These are phyloP conservation scores for Pseudeuparius sepicola DNA, from an alignment of 2,888 invertebrate genomes.

Conservation along the genomic window DNA sequence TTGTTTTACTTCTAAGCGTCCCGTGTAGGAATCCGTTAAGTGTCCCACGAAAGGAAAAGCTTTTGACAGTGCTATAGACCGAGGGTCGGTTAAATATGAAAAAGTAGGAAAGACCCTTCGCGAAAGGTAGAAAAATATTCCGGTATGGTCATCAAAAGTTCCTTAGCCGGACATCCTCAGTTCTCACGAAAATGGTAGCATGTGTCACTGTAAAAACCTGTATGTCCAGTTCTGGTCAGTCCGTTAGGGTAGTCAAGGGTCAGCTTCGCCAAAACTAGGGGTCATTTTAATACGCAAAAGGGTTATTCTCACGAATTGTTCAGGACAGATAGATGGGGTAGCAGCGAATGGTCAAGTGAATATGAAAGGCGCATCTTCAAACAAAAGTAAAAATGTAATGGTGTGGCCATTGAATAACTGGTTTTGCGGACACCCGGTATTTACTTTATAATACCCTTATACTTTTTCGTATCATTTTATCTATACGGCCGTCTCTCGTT, in stretches of 20 bases:
- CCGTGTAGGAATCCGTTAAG: slow-evolving; percentile 1
- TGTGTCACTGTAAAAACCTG: slow-evolving; percentile 34
- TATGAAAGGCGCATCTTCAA: slow-evolving; percentile 25
- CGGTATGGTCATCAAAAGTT: slow-evolving; percentile 17
- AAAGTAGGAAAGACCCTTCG: slow-evolving; percentile 6
- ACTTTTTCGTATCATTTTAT: slow-evolving; percentile 19
- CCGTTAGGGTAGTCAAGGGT: slow-evolving; percentile 34
- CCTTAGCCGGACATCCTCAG: slow-evolving; percentile 27
- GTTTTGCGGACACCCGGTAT: slow-evolving; percentile 29
- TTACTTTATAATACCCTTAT: slow-evolving; percentile 19
- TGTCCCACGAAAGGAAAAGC: slow-evolving; percentile 1
- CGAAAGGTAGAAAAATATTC: neutral
- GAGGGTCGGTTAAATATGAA: slow-evolving; percentile 3
- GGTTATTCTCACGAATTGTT: slow-evolving; percentile 34
- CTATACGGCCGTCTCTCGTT: slow-evolving; percentile 13
- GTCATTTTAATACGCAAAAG: slow-evolving; percentile 30
- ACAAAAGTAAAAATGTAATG: slow-evolving; percentile 12
- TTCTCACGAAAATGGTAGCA: slow-evolving; percentile 29
- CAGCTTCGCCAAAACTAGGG: slow-evolving; percentile 29
- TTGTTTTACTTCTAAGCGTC: neutral
- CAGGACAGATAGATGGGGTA: slow-evolving; percentile 31
- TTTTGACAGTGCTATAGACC: too few relatives aligned
- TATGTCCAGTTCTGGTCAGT: slow-evolving; percentile 38
- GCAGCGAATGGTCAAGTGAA: slow-evolving; percentile 34
- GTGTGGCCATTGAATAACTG: slow-evolving; percentile 29